Conservation (phyloP, 2,113 vertebrate species). For the Festucalex cinctus region DNA sequence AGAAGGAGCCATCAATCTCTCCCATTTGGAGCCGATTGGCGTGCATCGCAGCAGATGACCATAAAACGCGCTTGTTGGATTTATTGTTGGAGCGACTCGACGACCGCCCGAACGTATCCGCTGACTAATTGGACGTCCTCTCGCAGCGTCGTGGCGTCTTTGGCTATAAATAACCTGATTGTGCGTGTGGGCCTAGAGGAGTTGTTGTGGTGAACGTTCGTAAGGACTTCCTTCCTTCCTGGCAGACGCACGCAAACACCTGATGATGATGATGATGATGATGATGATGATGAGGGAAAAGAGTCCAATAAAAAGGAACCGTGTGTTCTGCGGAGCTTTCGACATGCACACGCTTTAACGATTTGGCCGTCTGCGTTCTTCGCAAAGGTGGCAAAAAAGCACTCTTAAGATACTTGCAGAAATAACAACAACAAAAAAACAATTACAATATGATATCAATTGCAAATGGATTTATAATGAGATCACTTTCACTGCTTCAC, state of each 20-base stretch:
- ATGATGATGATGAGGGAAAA: conserved; percentile 57
- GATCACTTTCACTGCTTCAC: too few species aligned
- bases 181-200: conserved; percentile 59
- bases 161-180: background rate
- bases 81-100: conserved; percentile 54
- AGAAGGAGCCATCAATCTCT: background rate
- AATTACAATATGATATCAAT: too few species aligned
- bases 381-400: background rate
- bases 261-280: too few species aligned
- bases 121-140: conserved; percentile 25
- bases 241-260: conserved; percentile 72
- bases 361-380: background rate
- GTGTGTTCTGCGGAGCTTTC: conserved; percentile 43
- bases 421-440: too few species aligned
- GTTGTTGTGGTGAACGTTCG: conserved; percentile 67
- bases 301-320: conserved; percentile 53
- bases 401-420: too few species aligned
- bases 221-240: conserved; percentile 77
- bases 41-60: background rate
- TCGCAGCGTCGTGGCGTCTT: background rate
- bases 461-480: too few species aligned
- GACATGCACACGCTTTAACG: conserved; percentile 55
- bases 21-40: background rate
- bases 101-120: conserved; percentile 49
- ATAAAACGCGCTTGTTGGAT: conserved; percentile 39